Conservation (phyloP, 1,140 invertebrate species). For the Scaptomyza montana region DNA sequence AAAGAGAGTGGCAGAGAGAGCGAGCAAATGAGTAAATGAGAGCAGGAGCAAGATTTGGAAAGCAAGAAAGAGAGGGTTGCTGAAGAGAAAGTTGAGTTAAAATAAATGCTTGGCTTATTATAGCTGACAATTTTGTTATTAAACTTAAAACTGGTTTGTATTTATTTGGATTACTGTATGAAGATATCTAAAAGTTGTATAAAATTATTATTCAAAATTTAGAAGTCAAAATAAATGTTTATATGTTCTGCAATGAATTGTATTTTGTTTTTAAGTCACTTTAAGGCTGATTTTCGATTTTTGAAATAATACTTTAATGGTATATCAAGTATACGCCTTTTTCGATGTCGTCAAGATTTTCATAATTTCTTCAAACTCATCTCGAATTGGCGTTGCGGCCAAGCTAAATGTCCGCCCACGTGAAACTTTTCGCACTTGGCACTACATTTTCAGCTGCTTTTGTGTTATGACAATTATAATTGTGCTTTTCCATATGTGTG, state of each 20-base stretch:
- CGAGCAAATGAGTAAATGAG: not conserved
- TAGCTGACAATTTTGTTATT: too few relatives aligned
- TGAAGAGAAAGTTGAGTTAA: not conserved
- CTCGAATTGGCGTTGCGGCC: slow-evolving; percentile 33
- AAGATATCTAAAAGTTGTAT: too few relatives aligned
- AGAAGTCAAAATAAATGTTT: too few relatives aligned
- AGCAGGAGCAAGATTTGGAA: not conserved
- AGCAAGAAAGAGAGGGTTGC: not conserved
- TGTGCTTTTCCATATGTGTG: slow-evolving; percentile 66
- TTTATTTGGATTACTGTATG: too few relatives aligned
- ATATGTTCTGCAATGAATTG: too few relatives aligned
- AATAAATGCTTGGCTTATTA: not conserved
- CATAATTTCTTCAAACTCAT: not conserved
- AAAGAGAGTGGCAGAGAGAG: not conserved
- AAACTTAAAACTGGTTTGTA: too few relatives aligned
- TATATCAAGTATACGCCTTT: too few relatives aligned
- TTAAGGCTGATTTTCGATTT: too few relatives aligned
- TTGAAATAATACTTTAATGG: too few relatives aligned
- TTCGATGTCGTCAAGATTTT: not conserved
- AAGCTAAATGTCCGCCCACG: slow-evolving; percentile 38
- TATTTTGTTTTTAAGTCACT: too few relatives aligned
- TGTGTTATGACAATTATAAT: slow-evolving; percentile 81
- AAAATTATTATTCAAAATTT: too few relatives aligned
- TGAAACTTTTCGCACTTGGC: slow-evolving; percentile 75
- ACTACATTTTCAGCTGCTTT: slow-evolving; percentile 80